Evolutionary conservation across 2,113 vertebrate species (phyloP).

Genomic region (Nothobranchius furzeri): DNA sequence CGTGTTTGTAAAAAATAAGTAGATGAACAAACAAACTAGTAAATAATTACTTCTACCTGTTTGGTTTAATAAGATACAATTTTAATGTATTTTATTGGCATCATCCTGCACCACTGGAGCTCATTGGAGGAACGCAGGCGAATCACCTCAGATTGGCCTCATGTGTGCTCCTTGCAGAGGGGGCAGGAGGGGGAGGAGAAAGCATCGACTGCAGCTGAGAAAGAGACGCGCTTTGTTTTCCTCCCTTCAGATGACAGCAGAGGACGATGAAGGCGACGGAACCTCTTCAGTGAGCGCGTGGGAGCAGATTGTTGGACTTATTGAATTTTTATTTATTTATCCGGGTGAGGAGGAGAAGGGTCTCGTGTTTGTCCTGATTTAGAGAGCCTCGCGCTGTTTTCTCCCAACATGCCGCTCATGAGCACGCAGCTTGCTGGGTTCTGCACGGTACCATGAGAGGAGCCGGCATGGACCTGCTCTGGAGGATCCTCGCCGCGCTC

Average conservation of each 20-base stretch:
- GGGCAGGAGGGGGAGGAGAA: neutral
- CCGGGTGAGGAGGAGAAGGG: neutral
- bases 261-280: constrained; percentile 16
- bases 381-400: neutral
- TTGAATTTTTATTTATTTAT: too few species aligned
- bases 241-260: constrained; percentile 22
- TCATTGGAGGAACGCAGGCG: neutral
- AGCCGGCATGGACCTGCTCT: constrained; percentile 75
- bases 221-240: constrained; percentile 31
- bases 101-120: too few species aligned
- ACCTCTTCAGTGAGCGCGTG: constrained; percentile 19
- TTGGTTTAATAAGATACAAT: too few species aligned
- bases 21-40: too few species aligned
- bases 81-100: too few species aligned
- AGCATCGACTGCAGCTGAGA: neutral
- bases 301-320: neutral
- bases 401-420: constrained; percentile 17
- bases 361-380: neutral
- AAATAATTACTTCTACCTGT: too few species aligned
- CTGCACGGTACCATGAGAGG: constrained; percentile 58
- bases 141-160: constrained; percentile 24
- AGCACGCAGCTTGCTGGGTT: constrained; percentile 24
- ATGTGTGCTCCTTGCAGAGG: neutral
- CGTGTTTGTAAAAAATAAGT: too few species aligned
- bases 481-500: constrained; percentile 78